These are phyloP conservation scores for Heliothis peltigera DNA, from an alignment of 2,888 invertebrate species.

Conservation along the genomic window DNA sequence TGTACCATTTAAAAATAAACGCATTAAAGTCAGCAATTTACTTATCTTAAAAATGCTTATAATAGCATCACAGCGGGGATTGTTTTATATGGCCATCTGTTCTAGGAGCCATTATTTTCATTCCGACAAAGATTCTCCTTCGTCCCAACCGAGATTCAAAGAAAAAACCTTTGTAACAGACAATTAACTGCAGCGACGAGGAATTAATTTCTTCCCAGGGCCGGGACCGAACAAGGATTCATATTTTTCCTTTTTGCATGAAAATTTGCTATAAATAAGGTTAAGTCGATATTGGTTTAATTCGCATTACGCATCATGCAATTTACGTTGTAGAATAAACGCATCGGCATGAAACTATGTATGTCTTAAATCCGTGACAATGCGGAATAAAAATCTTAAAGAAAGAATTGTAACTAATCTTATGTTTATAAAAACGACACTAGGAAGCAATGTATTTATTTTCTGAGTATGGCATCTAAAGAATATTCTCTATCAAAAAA, in stretches of 20 bases:
- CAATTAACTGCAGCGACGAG: constrained; percentile 79
- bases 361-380: constrained; percentile 33
- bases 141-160: constrained; percentile 69
- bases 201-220: constrained; percentile 74
- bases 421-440: not conserved
- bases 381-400: not conserved
- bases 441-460: constrained; percentile 51
- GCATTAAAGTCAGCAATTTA: constrained; percentile 28
- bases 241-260: constrained; percentile 55
- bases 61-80: constrained; percentile 53
- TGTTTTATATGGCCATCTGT: constrained; percentile 68
- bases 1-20: constrained; percentile 19
- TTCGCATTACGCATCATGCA: constrained; percentile 16
- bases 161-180: constrained; percentile 80
- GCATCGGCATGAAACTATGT: constrained; percentile 47
- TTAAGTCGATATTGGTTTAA: constrained; percentile 43
- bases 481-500: constrained; percentile 77
- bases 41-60: constrained; percentile 45
- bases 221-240: constrained; percentile 52
- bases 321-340: constrained; percentile 25
- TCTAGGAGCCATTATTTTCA: constrained; percentile 74
- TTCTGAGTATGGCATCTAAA: constrained; percentile 66
- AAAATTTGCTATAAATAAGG: constrained; percentile 41
- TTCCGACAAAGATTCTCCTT: constrained; percentile 72
- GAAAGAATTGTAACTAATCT: constrained; percentile 7